Evolutionary conservation across 2,113 vertebrate species (phyloP).

Genomic region (Apeltes quadracus): DNA sequence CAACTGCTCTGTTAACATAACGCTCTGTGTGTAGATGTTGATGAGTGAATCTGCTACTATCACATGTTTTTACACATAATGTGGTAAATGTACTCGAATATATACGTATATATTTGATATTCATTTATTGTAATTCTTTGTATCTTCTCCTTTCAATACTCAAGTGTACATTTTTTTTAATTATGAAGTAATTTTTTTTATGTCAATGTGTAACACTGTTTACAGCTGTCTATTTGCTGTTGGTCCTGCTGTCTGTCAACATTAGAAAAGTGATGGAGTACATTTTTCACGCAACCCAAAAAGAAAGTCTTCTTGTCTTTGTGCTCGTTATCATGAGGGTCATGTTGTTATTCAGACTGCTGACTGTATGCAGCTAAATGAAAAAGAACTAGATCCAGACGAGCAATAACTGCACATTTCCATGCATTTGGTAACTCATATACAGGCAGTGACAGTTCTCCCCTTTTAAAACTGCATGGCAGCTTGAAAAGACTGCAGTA

Average conservation of each 20-base stretch:
- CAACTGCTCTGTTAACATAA: constrained; percentile 37
- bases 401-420: neutral
- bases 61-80: constrained; percentile 39
- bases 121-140: constrained; percentile 77
- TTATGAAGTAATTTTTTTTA: constrained; percentile 13
- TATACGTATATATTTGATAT: constrained; percentile 51
- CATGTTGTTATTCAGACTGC: neutral
- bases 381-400: neutral
- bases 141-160: constrained; percentile 48
- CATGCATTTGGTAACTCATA: neutral
- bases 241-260: constrained; percentile 51
- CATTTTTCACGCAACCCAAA: constrained; percentile 37
- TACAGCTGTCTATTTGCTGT: constrained; percentile 38
- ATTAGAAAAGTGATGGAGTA: constrained; percentile 59
- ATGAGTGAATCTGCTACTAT: constrained; percentile 39
- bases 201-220: constrained; percentile 48
- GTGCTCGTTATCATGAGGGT: neutral
- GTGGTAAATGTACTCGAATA: constrained; percentile 11
- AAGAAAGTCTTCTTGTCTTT: neutral
- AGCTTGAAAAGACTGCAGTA: neutral
- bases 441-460: neutral
- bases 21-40: constrained; percentile 28
- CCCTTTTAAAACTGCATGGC: neutral
- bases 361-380: neutral
- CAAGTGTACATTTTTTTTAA: constrained; percentile 34